Evolutionary conservation across 2,113 vertebrate genomes (phyloP).

Genomic region (Microcebus tavaratra): DNA sequence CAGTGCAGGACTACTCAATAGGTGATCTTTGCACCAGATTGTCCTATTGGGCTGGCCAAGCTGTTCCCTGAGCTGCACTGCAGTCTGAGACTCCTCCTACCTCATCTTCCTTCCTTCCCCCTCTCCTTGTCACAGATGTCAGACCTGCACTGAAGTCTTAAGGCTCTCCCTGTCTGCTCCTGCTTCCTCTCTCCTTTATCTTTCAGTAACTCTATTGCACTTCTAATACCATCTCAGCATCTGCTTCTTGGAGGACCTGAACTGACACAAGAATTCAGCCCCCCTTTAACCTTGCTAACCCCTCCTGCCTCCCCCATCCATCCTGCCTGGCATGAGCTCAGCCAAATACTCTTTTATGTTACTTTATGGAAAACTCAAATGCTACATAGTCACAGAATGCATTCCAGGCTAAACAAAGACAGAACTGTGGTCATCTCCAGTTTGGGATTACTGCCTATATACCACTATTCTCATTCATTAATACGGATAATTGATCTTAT

Average conservation of each 20-base stretch:
- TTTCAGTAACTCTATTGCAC: neutral
- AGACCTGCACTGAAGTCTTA: neutral
- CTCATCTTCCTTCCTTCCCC: neutral
- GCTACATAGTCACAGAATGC: neutral
- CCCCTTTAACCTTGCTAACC: slow-evolving; percentile 23
- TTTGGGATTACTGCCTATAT: slow-evolving; percentile 33
- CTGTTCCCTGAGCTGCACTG: neutral
- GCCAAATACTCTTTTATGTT: neutral
- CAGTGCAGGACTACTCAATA: neutral
- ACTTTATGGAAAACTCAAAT: slow-evolving; percentile 35
- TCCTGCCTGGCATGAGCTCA: neutral
- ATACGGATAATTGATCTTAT: slow-evolving; percentile 39
- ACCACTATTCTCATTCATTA: neutral
- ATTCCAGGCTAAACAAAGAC: slow-evolving; percentile 31
- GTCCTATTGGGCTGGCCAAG: neutral
- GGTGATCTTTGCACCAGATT: neutral
- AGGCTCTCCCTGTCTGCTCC: neutral
- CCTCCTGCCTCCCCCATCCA: neutral
- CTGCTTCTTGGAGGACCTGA: slow-evolving; percentile 33
- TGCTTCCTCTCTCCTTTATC: neutral
- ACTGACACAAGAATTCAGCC: neutral
- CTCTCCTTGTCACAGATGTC: neutral
- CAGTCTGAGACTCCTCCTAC: neutral
- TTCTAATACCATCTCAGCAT: neutral
- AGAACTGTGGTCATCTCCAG: slow-evolving; percentile 20